These are phyloP conservation scores for Stercorarius parasiticus DNA, from an alignment of 2,113 vertebrate genomes.

Conservation along the genomic window DNA sequence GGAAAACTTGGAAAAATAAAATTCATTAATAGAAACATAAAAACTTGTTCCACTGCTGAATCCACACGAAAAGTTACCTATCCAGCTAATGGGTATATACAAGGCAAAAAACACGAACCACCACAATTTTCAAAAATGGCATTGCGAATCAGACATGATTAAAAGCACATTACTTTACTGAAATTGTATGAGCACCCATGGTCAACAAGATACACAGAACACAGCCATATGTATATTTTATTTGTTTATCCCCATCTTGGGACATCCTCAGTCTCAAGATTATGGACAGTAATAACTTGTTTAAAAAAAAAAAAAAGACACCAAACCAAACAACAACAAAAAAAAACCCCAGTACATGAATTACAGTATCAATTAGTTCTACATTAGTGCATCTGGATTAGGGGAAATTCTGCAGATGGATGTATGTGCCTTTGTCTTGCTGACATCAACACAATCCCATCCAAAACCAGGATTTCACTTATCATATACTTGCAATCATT, in stretches of 20 bases:
- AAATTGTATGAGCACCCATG: neutral
- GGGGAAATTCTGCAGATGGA: neutral
- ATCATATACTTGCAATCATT: neutral
- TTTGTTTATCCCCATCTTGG: neutral
- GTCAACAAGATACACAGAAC: neutral
- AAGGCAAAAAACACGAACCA: fast-evolving
- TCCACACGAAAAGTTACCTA: neutral
- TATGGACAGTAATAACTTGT: neutral
- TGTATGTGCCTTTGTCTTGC: neutral
- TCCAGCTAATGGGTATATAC: neutral
- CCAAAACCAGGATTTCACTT: neutral
- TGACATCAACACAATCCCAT: neutral
- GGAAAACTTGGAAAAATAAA: neutral
- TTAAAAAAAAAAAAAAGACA: neutral
- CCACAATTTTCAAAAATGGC: neutral
- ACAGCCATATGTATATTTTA: neutral
- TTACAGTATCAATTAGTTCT: neutral
- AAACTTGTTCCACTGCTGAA: neutral
- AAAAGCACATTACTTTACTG: neutral
- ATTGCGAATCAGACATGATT: neutral
- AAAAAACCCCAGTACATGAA: neutral
- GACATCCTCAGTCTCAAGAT: neutral
- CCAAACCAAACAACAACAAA: neutral
- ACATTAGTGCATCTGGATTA: neutral
- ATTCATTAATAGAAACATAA: neutral